phyloP scores from a whole-genome alignment of 1,140 invertebrate genomes.

The Drosophila littoralis region DNA sequence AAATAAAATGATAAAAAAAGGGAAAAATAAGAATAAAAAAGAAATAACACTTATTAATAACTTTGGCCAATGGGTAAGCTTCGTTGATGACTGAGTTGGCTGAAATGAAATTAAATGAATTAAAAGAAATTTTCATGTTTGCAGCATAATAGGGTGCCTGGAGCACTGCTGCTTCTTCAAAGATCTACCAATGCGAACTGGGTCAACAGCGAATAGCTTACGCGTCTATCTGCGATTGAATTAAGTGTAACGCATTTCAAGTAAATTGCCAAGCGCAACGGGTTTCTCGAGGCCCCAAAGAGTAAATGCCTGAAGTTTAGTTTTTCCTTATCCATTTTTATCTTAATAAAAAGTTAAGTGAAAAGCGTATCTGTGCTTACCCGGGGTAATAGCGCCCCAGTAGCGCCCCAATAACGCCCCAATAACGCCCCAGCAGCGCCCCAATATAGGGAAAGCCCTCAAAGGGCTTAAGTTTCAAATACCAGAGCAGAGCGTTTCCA shows the following conservation, averaged over 20 bases:
- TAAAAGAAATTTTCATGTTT: slow-evolving; percentile 36
- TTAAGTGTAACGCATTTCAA: slow-evolving; percentile 39
- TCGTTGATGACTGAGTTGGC: slow-evolving; percentile 20
- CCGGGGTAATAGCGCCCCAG: too few relatives aligned
- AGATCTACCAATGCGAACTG: slow-evolving; percentile 21
- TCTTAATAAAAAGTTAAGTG: too few relatives aligned
- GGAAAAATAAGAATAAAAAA: slow-evolving; percentile 11
- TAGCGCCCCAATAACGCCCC: too few relatives aligned
- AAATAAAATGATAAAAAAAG: slow-evolving; percentile 9
- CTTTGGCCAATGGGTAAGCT: slow-evolving; percentile 43
- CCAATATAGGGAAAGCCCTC: neutral
- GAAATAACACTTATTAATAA: slow-evolving; percentile 38
- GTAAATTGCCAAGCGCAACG: slow-evolving; percentile 20
- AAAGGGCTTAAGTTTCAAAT: neutral
- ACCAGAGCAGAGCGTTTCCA: neutral
- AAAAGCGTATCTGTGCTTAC: too few relatives aligned
- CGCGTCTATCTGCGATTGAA: slow-evolving; percentile 38
- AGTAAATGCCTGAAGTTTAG: too few relatives aligned
- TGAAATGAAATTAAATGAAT: slow-evolving; percentile 52
- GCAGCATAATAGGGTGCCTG: slow-evolving; percentile 13
- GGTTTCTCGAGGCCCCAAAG: neutral
- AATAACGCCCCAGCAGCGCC: too few relatives aligned
- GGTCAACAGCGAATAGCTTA: slow-evolving; percentile 23
- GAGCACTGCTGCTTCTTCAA: neutral
- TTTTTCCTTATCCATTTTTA: too few relatives aligned